These are phyloP conservation scores for Cichlasoma orientale DNA, from an alignment of 2,797 vertebrate genomes.

Conservation along the genomic window DNA sequence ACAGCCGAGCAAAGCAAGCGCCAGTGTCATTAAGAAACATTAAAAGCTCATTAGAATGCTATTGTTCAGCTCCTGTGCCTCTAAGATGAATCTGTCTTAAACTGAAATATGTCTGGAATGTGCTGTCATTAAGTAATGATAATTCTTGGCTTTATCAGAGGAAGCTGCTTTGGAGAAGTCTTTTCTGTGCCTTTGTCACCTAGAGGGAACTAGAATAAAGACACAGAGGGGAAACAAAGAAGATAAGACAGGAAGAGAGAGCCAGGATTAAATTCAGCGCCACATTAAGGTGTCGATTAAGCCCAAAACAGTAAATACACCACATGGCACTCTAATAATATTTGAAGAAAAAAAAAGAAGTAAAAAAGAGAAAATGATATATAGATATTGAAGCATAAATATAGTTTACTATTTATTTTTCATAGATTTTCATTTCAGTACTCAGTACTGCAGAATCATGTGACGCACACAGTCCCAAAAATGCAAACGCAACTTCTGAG, in stretches of 20 bases:
- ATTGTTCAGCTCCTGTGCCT: slow-evolving; percentile 55
- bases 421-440: not conserved
- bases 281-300: slow-evolving; percentile 9
- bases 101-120: slow-evolving; percentile 46
- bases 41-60: slow-evolving; percentile 69
- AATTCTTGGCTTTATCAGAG: slow-evolving; percentile 38
- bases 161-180: slow-evolving; percentile 13
- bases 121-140: slow-evolving; percentile 44
- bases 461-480: not conserved
- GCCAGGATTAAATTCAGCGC: slow-evolving; percentile 24
- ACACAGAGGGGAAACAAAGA: slow-evolving; percentile 29
- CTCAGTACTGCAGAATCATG: not conserved
- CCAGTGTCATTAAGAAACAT: slow-evolving; percentile 69
- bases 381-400: not conserved
- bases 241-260: slow-evolving; percentile 20
- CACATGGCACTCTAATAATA: not conserved
- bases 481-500: not conserved
- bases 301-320: not conserved
- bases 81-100: slow-evolving; percentile 43
- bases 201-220: slow-evolving; percentile 11
- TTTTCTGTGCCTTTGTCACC: slow-evolving; percentile 35
- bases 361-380: not conserved
- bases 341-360: not conserved
- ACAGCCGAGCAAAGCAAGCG: slow-evolving; percentile 33
- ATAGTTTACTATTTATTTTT: not conserved